phyloP scores from a whole-genome alignment of 1,140 invertebrate genomes.

The Stratiolaelaps scimitus region DNA sequence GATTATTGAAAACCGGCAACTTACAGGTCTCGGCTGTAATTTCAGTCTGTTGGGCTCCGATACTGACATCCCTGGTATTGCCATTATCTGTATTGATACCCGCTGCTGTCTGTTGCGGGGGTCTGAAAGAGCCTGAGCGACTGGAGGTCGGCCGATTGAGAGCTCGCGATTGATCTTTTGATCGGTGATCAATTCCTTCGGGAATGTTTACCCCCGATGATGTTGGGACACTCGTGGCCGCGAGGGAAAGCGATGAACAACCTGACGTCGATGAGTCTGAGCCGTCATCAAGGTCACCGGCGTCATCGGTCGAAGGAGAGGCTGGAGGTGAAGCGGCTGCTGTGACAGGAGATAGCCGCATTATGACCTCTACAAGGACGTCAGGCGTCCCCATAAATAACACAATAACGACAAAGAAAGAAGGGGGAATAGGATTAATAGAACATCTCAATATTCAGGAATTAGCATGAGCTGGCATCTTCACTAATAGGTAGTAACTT shows the following conservation, averaged over 20 bases:
- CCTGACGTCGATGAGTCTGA: conserved; percentile 25
- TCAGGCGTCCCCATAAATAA: too few species aligned
- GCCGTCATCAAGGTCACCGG: conserved; percentile 1
- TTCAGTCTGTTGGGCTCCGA: not conserved
- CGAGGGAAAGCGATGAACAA: conserved; percentile 4
- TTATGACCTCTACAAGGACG: not conserved
- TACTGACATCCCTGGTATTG: conserved; percentile 21
- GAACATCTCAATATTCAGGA: too few species aligned
- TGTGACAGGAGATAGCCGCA: conserved; percentile 1
- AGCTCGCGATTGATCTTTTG: too few species aligned
- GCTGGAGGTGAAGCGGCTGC: not conserved
- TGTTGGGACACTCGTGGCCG: not conserved
- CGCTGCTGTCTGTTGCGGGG: not conserved
- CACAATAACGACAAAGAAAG: too few species aligned
- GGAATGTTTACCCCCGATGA: not conserved
- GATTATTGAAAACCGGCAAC: not conserved
- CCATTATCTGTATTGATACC: not conserved
- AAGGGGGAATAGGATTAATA: too few species aligned
- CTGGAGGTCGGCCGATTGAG: too few species aligned
- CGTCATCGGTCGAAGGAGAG: not conserved
- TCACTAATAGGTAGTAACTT: too few species aligned
- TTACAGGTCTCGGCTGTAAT: conserved; percentile 6
- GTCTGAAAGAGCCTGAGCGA: too few species aligned
- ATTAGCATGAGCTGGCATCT: too few species aligned
- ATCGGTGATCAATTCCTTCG: too few species aligned